Conservation (phyloP, 1,140 invertebrate genomes). For the Drosophila ananassae region DNA sequence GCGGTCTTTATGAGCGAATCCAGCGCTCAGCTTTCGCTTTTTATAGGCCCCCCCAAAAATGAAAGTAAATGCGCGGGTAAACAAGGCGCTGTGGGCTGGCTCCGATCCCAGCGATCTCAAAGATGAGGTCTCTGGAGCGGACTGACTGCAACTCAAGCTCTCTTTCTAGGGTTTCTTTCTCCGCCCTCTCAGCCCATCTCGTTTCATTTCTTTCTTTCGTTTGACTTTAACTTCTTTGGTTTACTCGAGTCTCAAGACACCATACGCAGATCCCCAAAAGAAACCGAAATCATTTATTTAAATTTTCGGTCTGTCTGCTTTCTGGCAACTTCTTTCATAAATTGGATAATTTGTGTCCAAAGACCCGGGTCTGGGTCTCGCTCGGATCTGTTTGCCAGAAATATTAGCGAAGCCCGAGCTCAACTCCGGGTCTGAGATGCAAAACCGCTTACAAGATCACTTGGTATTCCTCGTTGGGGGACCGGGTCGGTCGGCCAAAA, state of each 20-base stretch:
- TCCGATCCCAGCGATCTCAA: constrained; percentile 15
- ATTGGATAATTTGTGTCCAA: constrained; percentile 49
- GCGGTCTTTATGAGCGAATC: constrained; percentile 80
- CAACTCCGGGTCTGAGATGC: constrained; percentile 41
- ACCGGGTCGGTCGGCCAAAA: constrained; percentile 33
- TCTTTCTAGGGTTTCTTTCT: constrained; percentile 44
- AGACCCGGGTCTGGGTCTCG: constrained; percentile 9
- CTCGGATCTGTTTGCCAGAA: constrained; percentile 45
- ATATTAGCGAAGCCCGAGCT: constrained; percentile 49
- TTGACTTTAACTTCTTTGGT: constrained; percentile 48
- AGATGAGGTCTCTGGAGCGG: constrained; percentile 15
- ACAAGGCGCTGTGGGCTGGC: constrained; percentile 34
- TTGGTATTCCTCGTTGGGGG: constrained; percentile 17
- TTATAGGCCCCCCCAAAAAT: constrained; percentile 65
- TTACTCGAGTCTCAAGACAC: constrained; percentile 27
- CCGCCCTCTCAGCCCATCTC: constrained; percentile 19
- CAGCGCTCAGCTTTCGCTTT: constrained; percentile 77
- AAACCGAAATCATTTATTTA: constrained; percentile 80
- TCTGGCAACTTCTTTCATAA: constrained; percentile 74
- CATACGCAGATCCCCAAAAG: constrained; percentile 46
- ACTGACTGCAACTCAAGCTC: constrained; percentile 44
- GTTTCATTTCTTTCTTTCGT: constrained; percentile 36
- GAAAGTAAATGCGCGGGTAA: constrained; percentile 71
- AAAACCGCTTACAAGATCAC: constrained; percentile 54
- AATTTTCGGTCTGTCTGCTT: constrained; percentile 52